Base-by-base conservation (phyloP, 2,888 invertebrate genomes). In the Hypercompe scribonia region DNA sequence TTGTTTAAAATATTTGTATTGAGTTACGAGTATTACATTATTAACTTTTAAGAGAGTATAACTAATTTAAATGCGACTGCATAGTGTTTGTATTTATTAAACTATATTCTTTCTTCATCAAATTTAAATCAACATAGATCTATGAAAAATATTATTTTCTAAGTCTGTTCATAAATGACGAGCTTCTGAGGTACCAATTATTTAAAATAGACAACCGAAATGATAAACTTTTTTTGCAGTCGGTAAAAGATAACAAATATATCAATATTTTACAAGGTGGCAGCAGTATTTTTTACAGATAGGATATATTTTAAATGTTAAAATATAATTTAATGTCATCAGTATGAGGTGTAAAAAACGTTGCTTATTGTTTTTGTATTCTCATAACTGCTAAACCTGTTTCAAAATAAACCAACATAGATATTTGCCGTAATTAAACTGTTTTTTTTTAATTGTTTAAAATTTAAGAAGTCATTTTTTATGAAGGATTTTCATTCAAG, bases 1-100 rank as follows among this genome's bases (percentile, higher is more conserved):
- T 91, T 89, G 87, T 83, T 87, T 87, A 84, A 78, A 82, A 80
- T 79, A 76, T 70, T 39, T 34, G 66, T 77, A 79, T 84, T 73
- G 76, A 74, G 72, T 78, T 78, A 78, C 78, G 72, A 76, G 76
- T 80, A 77, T 80, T 71, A 81, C 74, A n/a, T 54, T n/a, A 54
- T 54, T 54, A n/a, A 10, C 24, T 24, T 54, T 50, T 50, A 50
- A 0, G 21, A n/a, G 24, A 54, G 50, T 54, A n/a, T 54, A 10
- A n/a, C 24, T n/a, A n/a, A 21, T n/a, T 54, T n/a, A 3, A n/a
- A 54, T 46, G 46, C 15, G 21, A 15, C 3, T 42, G 15, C 42
- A 46, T 24, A 50, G n/a, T 54, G 50, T 24, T n/a, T 11, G 24
- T 10, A 10, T 42, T 10, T 18, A 42, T 11, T 39, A 39, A 8